Base-by-base conservation (phyloP, 2,888 invertebrate species). In the Lymantria monacha region DNA sequence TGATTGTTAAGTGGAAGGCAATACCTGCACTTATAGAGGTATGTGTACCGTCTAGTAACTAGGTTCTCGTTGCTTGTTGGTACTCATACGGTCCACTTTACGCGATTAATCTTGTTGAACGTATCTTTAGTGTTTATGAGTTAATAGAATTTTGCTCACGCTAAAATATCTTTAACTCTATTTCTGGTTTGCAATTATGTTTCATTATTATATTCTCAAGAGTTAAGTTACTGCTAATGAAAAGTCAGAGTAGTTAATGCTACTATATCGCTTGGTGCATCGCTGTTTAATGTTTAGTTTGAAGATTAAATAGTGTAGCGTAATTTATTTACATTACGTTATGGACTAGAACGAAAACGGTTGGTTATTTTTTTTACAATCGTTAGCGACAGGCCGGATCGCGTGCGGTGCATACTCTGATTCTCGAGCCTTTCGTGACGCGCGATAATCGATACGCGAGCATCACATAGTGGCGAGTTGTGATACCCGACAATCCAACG, bases 141-240 rank as follows among this genome's bases (percentile, higher is more conserved):
- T 63, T 36, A 36, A 52, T 42, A 64, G 51, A 22, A 22, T 55
- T 63, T 50, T 38, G 55, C 43, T 51, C 62, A 48, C 48, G 55
- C 61, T 61, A 67, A 73, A 74, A 67, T 63, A 70, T 74, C 67
- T 59, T 63, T 63, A 66, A 58, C 63, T 67, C 56, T 63, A 57
- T 59, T 64, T 68, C 59, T 63, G 58, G 59, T 64, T 63, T 51
- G 59, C 61, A 72, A 74, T 76, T 66, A 72, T 69, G 61, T 74
- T 70, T 69, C 66, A 63, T 55, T 72, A 72, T 66, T 65, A 58
- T 68, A 71, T 74, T 76, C 72, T 67, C 64, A 65, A 60, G 61
- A 72, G 69, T 71, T 79, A 85, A 85, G 81, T 86, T 85, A 85
- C 76, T 86, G 84, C 81, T 83, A 87, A 85, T 85, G 83, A 82